A percentile compares a stretch with the other conserved stretches of the same genome.
Evolutionary conservation across 2,888 invertebrate genomes (phyloP).

Genomic region (Polia nebulosa): DNA sequence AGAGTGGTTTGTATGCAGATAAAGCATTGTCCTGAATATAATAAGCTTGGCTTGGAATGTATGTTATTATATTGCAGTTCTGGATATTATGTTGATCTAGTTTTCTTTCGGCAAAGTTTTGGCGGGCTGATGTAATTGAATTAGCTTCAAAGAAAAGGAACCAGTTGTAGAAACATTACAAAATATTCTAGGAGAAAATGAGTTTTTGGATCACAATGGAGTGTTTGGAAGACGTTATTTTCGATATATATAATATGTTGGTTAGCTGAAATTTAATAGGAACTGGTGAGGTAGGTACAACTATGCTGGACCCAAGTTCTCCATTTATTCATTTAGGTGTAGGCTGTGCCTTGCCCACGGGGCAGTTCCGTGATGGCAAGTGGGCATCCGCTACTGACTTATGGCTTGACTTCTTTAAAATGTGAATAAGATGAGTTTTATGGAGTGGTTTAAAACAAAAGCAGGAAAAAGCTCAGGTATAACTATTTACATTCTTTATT

Average conservation of each 20-base stretch:
- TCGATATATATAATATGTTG: not conserved
- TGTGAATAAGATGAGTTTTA: not conserved
- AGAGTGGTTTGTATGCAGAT: slow-evolving; percentile 45
- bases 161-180: not conserved
- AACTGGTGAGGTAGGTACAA: not conserved
- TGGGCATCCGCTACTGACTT: not conserved
- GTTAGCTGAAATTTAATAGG: not conserved
- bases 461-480: not conserved
- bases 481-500: not conserved
- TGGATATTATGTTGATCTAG: slow-evolving; percentile 23
- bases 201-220: not conserved
- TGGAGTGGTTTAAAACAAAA: not conserved
- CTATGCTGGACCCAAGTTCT: not conserved
- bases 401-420: not conserved
- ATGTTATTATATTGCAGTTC: slow-evolving; percentile 29
- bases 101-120: slow-evolving; percentile 9
- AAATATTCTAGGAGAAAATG: not conserved
- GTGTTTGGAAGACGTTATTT: not conserved
- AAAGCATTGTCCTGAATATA: slow-evolving; percentile 50
- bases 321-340: not conserved
- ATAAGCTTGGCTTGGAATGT: slow-evolving; percentile 62
- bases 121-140: slow-evolving; percentile 22
- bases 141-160: not conserved
- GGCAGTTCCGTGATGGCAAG: not conserved
- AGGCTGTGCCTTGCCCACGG: not conserved